Base-by-base conservation (phyloP, 2,113 vertebrate species). In the Ochotona curzoniae region DNA sequence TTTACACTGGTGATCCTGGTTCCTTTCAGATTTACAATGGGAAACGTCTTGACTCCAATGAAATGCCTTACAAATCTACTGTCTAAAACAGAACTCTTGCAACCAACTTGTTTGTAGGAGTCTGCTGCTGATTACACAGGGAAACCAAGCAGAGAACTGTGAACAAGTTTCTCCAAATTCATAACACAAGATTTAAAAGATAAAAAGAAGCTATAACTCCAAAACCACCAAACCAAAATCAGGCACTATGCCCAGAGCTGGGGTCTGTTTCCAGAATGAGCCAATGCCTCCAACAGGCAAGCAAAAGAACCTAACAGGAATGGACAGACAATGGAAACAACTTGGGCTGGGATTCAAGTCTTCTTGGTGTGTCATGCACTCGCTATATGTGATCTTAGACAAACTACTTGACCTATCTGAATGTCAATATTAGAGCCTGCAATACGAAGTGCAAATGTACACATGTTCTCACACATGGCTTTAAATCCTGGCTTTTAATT, bases 161-260 rank as follows among this genome's bases (percentile, higher is more conserved):
- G 70, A 95, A 87, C 63, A 73, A 79, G 35, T 32, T 83, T 47
- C 30, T 71, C 49, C 64, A 82, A 63, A 51, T 83, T 83, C 73
- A 74, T 93, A 95, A 95, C 92, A 93, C 30, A 64, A 92, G 44
- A 93, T 1, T 93, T 67, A 86, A 90, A 91, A 89, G 73, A 80
- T 60, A 74, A 60, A 60, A 94, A 90, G 63, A 96, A 84, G 26
- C 35, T 10, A 7, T 91, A 38, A 82, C 82, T 78, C 83, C 92
- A 81, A 96, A 96, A 94, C 64, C 80, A 80, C 35, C 54, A 83
- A 82, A 38, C 17, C 57, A 83, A 94, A 80, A 91, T 86, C 51
- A 87, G 67, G 67, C 63, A 54, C 35, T 81, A 21, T 67, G 67
- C 83, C 49, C 61, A 63, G 63, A 90, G 51, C 35, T 92, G 44